Percentiles rank a stretch among this genome's conserved stretches.
Conservation (phyloP, 2,797 vertebrate species). For the Sebastes hopkinsi region DNA sequence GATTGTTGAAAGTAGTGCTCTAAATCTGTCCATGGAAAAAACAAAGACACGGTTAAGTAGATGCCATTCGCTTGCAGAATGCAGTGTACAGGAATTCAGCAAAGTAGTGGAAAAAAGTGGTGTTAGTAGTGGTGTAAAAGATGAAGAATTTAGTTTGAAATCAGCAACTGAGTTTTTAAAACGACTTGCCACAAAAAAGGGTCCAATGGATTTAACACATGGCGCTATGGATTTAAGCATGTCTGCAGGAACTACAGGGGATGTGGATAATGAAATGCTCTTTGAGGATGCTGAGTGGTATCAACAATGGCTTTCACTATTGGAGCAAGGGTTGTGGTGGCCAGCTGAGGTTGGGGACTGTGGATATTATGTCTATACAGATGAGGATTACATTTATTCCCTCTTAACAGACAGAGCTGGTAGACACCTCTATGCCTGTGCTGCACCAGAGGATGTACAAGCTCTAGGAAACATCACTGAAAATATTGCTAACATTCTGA, state of each 20-base stretch:
- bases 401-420: slow-evolving; percentile 93
- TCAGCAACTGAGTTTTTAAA: slow-evolving; percentile 81
- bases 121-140: slow-evolving; percentile 54
- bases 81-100: slow-evolving; percentile 64
- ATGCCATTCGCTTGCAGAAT: slow-evolving; percentile 79
- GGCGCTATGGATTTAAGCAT: slow-evolving; percentile 86
- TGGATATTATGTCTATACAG: slow-evolving; percentile 93
- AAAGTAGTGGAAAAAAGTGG: slow-evolving; percentile 65
- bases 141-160: slow-evolving; percentile 76
- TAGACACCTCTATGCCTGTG: slow-evolving; percentile 90
- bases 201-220: slow-evolving; percentile 86
- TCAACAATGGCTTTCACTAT: slow-evolving; percentile 90
- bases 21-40: slow-evolving; percentile 88
- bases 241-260: slow-evolving; percentile 74
- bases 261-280: slow-evolving; percentile 76
- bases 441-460: slow-evolving; percentile 82
- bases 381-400: slow-evolving; percentile 92
- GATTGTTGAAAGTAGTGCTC: slow-evolving; percentile 72
- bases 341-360: slow-evolving; percentile 91
- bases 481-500: slow-evolving; percentile 77
- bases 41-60: slow-evolving; percentile 75
- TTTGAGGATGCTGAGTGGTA: slow-evolving; percentile 87
- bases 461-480: slow-evolving; percentile 80
- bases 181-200: slow-evolving; percentile 82
- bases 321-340: slow-evolving; percentile 96